These are phyloP conservation scores for Luperina nickerlii DNA, from an alignment of 2,888 invertebrate genomes.

Conservation along the genomic window DNA sequence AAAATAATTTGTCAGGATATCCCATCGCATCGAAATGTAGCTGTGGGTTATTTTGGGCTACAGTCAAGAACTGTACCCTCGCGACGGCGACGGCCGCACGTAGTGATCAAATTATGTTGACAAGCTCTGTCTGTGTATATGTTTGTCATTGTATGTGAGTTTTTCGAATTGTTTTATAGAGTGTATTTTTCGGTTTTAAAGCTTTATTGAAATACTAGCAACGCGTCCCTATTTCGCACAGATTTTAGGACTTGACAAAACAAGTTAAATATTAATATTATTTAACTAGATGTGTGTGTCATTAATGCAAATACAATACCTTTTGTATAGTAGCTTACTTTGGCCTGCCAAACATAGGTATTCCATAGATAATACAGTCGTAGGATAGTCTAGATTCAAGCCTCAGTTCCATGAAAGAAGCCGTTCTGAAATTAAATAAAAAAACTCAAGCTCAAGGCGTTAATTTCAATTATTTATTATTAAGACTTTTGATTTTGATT, in stretches of 20 bases:
- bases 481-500: too few species aligned
- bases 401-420: too few species aligned
- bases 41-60: slow-evolving; percentile 67
- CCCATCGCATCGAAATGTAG: slow-evolving; percentile 79
- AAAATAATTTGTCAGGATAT: slow-evolving; percentile 90
- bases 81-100: slow-evolving; percentile 49
- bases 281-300: too few species aligned
- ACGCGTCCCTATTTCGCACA: neutral
- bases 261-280: neutral
- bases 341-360: too few species aligned
- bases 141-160: slow-evolving; percentile 16
- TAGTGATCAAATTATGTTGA: slow-evolving; percentile 61
- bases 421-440: too few species aligned
- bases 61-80: slow-evolving; percentile 60
- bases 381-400: too few species aligned
- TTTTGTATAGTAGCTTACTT: too few species aligned
- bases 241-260: neutral
- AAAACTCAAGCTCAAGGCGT: too few species aligned
- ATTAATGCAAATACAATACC: too few species aligned
- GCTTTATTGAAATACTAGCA: slow-evolving; percentile 5
- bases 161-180: slow-evolving; percentile 28
- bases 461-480: too few species aligned
- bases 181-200: slow-evolving; percentile 14
- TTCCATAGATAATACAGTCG: too few species aligned
- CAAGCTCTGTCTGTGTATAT: slow-evolving; percentile 33